phyloP scores from a whole-genome alignment of 2,113 vertebrate genomes.

The Sylvilagus bachmani region DNA sequence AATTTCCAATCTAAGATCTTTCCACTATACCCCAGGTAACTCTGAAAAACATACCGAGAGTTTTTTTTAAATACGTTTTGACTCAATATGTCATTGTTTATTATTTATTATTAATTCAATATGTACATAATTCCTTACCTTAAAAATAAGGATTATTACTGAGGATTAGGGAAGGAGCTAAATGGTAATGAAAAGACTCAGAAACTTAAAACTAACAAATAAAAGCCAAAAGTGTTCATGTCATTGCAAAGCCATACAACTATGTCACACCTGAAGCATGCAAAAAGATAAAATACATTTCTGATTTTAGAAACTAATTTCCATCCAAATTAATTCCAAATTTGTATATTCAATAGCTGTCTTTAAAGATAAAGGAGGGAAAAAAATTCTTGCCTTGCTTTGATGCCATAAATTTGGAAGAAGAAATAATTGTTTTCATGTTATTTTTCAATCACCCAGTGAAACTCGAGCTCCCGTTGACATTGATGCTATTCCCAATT shows the following conservation, averaged over 20 bases:
- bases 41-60: not conserved
- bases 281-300: slow-evolving; percentile 45
- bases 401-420: slow-evolving; percentile 12
- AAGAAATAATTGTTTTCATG: slow-evolving; percentile 46
- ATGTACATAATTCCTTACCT: not conserved
- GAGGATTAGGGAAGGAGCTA: too few species aligned
- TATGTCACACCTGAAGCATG: slow-evolving; percentile 23
- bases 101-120: not conserved
- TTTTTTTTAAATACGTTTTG: not conserved
- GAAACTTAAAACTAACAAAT: not conserved
- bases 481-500: slow-evolving; percentile 68
- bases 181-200: not conserved
- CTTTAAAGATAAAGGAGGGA: not conserved
- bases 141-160: slow-evolving; percentile 30
- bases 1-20: not conserved
- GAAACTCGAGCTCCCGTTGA: slow-evolving; percentile 70
- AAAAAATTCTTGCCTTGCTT: not conserved
- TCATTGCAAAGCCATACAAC: not conserved
- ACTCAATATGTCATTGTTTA: not conserved
- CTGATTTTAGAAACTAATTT: slow-evolving; percentile 46
- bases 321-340: slow-evolving; percentile 25
- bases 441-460: slow-evolving; percentile 65
- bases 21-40: too few species aligned
- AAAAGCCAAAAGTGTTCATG: not conserved
- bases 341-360: not conserved